These are phyloP conservation scores for Ceratosolen fusciceps DNA, from an alignment of 1,140 invertebrate species.

Conservation along the genomic window DNA sequence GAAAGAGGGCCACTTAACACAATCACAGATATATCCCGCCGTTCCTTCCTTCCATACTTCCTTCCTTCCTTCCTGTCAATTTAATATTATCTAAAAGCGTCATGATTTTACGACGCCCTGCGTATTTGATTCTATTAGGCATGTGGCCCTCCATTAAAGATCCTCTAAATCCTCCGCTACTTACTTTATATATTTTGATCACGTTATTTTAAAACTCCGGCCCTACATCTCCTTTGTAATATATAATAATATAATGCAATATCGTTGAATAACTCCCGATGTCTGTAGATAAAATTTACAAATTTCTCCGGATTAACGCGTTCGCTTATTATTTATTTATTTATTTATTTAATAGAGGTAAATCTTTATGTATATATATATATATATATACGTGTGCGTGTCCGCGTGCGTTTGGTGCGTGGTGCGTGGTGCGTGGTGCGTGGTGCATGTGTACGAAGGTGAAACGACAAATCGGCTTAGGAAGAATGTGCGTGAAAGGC, in stretches of 20 bases:
- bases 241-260: too few species aligned
- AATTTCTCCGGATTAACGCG: slow-evolving; percentile 14
- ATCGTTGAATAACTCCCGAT: slow-evolving; percentile 27
- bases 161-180: slow-evolving; percentile 54
- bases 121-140: slow-evolving; percentile 71
- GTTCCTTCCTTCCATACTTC: too few species aligned
- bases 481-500: slow-evolving; percentile 33
- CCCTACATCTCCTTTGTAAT: slow-evolving; percentile 5
- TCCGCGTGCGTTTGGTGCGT: too few species aligned
- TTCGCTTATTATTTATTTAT: slow-evolving; percentile 7
- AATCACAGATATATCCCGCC: slow-evolving; percentile 67
- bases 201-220: slow-evolving; percentile 38
- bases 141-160: slow-evolving; percentile 60
- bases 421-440: too few species aligned
- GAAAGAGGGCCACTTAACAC: slow-evolving; percentile 62
- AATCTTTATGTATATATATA: too few species aligned
- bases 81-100: too few species aligned
- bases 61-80: too few species aligned
- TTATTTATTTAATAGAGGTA: not conserved
- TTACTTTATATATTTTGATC: slow-evolving; percentile 43
- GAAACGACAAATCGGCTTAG: slow-evolving; percentile 32
- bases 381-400: too few species aligned
- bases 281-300: slow-evolving; percentile 42
- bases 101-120: slow-evolving; percentile 66
- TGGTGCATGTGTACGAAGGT: slow-evolving; percentile 36